Conservation (phyloP, 1,140 invertebrate genomes). For the Heliconius nattereri region DNA sequence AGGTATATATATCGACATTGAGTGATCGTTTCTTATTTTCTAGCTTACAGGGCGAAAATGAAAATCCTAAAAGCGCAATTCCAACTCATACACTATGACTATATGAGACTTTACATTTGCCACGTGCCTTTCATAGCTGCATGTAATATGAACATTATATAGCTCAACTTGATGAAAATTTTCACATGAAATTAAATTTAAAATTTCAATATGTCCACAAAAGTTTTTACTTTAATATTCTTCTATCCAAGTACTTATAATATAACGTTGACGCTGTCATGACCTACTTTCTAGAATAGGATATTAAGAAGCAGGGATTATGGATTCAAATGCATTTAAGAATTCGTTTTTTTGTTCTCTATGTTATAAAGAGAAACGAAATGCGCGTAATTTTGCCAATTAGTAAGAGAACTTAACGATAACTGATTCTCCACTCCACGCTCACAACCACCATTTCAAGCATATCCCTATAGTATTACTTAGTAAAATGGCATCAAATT, state of each 20-base stretch:
- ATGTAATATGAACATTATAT: background rate
- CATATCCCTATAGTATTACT: too few species aligned
- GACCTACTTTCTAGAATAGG: background rate
- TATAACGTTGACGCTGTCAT: background rate
- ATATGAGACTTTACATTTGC: constrained; percentile 2
- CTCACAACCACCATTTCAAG: too few species aligned
- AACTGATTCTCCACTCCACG: too few species aligned
- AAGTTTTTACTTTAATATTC: background rate
- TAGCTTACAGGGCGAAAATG: background rate
- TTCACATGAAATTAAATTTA: constrained; percentile 1
- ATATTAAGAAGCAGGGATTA: background rate
- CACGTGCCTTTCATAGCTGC: constrained; percentile 1
- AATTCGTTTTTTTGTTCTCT: too few species aligned
- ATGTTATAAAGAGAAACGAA: too few species aligned
- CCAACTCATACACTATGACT: background rate
- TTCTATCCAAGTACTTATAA: background rate
- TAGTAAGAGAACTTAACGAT: too few species aligned
- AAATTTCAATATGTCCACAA: background rate
- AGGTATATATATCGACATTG: background rate
- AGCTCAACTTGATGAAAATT: constrained; percentile 3
- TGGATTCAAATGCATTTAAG: too few species aligned
- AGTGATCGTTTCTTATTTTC: background rate
- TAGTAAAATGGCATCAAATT: too few species aligned
- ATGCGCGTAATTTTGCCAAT: too few species aligned
- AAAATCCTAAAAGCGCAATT: background rate